These are phyloP conservation scores for Plumapathes pennacea DNA, from an alignment of 92 coral and sea anemone species.

Conservation along the genomic window DNA sequence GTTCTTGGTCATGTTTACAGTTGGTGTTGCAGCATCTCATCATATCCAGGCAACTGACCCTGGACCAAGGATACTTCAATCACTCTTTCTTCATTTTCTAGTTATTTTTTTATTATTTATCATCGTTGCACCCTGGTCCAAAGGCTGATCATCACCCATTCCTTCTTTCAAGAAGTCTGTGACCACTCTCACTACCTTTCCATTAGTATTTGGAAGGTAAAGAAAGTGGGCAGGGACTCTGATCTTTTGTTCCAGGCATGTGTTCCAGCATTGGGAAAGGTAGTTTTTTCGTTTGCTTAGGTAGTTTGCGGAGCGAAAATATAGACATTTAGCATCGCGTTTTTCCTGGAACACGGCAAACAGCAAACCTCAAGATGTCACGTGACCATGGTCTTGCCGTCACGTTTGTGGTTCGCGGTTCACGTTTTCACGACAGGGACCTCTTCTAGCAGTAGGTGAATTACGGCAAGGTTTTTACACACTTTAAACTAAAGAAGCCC, in stretches of 20 bases:
- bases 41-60: too few species aligned
- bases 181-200: conserved; percentile 1
- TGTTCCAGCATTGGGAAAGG: conserved; percentile 50
- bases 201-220: conserved; percentile 21
- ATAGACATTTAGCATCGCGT: too few species aligned
- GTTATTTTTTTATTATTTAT: background rate
- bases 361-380: conserved; percentile 37
- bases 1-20: too few species aligned
- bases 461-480: conserved; percentile 25
- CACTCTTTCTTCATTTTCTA: too few species aligned
- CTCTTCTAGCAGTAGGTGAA: conserved; percentile 23
- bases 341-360: too few species aligned
- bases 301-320: too few species aligned
- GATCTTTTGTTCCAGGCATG: conserved; percentile 8
- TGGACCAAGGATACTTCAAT: too few species aligned
- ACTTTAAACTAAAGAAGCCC: conserved; percentile 5
- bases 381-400: conserved; percentile 39
- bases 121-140: background rate
- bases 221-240: conserved; percentile 28
- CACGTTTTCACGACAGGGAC: conserved; percentile 11
- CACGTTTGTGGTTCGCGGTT: conserved; percentile 24
- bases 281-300: conserved; percentile 16
- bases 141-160: background rate
- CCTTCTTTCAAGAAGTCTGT: too few species aligned
- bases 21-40: too few species aligned